A percentile compares a stretch with the other conserved stretches of the same genome.
These are phyloP conservation scores for Botia kubotai DNA, from an alignment of 2,797 vertebrate genomes.

Conservation along the genomic window DNA sequence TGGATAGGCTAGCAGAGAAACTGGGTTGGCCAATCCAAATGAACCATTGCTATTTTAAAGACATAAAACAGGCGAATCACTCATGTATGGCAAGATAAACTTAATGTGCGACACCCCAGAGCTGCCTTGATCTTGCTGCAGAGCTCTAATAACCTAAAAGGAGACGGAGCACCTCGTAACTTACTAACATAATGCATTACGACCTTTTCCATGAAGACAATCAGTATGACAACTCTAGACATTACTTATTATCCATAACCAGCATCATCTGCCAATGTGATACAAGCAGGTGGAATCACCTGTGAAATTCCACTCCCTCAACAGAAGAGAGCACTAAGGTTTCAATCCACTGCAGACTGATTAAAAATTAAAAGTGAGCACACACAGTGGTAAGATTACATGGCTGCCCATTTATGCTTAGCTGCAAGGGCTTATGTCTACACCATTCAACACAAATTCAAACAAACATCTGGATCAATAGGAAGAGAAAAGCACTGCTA, in stretches of 20 bases:
- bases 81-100: slow-evolving; percentile 3
- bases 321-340: slow-evolving; percentile 56
- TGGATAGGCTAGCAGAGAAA: neutral
- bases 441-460: neutral
- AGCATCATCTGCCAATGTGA: slow-evolving; percentile 41
- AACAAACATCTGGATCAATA: slow-evolving; percentile 2
- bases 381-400: slow-evolving; percentile 64
- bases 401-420: slow-evolving; percentile 52
- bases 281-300: slow-evolving; percentile 52
- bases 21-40: slow-evolving; percentile 4
- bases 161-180: neutral
- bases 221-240: neutral
- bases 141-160: slow-evolving; percentile 1
- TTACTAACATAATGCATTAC: neutral
- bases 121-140: slow-evolving; percentile 5
- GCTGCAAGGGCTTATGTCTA: slow-evolving; percentile 16
- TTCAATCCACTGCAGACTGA: slow-evolving; percentile 64
- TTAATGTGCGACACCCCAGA: slow-evolving; percentile 20
- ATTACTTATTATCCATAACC: slow-evolving; percentile 9
- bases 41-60: slow-evolving; percentile 4
- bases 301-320: slow-evolving; percentile 72
- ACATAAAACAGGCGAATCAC: neutral
- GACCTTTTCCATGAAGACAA: neutral
- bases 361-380: slow-evolving; percentile 74
- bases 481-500: neutral